Conservation (phyloP, 92 coral and sea anemone species). For the Phymanthus crucifer region DNA sequence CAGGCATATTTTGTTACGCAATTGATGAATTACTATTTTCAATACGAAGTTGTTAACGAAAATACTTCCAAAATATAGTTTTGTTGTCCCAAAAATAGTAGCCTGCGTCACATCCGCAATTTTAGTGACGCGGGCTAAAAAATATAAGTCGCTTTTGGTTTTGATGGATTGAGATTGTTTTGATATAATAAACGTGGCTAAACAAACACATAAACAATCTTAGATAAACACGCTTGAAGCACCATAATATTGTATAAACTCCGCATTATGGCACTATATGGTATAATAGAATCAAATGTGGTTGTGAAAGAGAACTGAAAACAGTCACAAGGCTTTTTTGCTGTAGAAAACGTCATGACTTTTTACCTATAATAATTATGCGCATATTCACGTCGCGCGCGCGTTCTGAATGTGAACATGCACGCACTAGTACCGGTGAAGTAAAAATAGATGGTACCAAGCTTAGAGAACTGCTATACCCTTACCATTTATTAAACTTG, state of each 20-base stretch:
- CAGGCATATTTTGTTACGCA: neutral
- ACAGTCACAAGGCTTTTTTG: neutral
- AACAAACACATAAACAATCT: neutral
- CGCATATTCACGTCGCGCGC: neutral
- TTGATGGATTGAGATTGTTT: neutral
- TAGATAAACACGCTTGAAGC: neutral
- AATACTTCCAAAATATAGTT: neutral
- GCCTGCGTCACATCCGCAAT: neutral
- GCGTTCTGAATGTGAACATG: neutral
- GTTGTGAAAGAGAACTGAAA: neutral
- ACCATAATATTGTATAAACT: neutral
- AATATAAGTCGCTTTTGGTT: neutral
- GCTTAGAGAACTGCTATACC: neutral
- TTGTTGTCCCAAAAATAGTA: neutral
- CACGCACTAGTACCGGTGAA: neutral
- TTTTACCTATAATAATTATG: neutral
- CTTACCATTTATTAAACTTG: slow-evolving; percentile 19
- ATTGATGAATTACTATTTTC: neutral
- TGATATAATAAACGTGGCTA: neutral
- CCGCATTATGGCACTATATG: neutral
- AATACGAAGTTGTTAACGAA: neutral
- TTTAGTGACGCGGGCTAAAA: too few relatives aligned
- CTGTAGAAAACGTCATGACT: neutral
- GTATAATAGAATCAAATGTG: neutral
- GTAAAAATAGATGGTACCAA: neutral